Evolutionary conservation across 2,113 vertebrate species (phyloP).

Genomic region (Sphyrna mokarran): DNA sequence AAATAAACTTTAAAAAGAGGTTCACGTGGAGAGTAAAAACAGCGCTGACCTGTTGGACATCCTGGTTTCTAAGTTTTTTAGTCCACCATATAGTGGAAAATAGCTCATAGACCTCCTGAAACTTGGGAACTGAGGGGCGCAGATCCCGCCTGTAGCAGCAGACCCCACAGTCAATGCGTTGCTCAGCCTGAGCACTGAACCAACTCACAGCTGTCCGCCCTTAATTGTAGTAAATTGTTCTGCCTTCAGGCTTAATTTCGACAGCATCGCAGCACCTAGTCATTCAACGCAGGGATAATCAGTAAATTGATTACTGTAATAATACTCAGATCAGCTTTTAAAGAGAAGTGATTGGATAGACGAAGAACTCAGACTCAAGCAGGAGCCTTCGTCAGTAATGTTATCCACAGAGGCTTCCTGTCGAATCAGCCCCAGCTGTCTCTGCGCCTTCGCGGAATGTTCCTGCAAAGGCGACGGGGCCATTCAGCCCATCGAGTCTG

Average conservation of each 20-base stretch:
- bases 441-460: neutral
- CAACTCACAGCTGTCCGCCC: neutral
- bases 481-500: neutral
- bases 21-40: neutral
- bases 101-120: neutral
- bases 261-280: neutral
- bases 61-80: neutral
- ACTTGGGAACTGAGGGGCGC: neutral
- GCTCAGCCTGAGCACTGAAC: neutral
- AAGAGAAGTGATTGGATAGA: slow-evolving; percentile 22
- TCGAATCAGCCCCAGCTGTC: neutral
- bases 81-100: neutral
- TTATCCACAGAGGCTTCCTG: neutral
- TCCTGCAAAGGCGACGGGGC: too few species aligned
- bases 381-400: neutral
- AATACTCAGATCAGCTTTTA: slow-evolving; percentile 23
- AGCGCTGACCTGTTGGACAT: neutral
- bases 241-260: slow-evolving; percentile 14
- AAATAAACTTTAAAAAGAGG: neutral
- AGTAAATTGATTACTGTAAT: slow-evolving; percentile 33
- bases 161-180: neutral
- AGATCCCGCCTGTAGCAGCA: neutral
- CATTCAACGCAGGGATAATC: slow-evolving; percentile 9
- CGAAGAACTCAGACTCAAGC: neutral
- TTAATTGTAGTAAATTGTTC: slow-evolving; percentile 4